These are phyloP conservation scores for Orius insidiosus DNA, from an alignment of 1,140 invertebrate genomes.

Conservation along the genomic window DNA sequence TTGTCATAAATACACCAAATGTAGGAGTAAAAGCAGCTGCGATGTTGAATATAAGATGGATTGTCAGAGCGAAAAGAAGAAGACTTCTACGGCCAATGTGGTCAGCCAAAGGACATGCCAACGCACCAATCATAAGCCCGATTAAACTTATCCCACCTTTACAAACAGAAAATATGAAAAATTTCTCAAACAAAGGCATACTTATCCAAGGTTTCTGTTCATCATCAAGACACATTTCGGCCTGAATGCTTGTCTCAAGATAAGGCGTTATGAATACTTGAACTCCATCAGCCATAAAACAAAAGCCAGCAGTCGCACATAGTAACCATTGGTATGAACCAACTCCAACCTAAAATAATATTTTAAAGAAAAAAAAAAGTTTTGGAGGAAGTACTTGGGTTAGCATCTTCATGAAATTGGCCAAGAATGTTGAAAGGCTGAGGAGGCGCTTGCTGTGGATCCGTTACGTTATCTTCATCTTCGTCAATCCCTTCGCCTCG, in stretches of 20 bases:
- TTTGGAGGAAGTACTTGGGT: too few relatives aligned
- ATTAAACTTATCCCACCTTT: conserved; percentile 45
- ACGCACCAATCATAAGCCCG: conserved; percentile 51
- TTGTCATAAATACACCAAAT: conserved; percentile 60
- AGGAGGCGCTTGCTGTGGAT: background rate
- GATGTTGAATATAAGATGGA: conserved; percentile 21
- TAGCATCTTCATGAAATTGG: conserved; percentile 61
- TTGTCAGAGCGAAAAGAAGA: conserved; percentile 35
- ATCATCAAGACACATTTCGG: conserved; percentile 9
- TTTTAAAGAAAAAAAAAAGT: too few relatives aligned
- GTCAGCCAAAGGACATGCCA: conserved; percentile 60
- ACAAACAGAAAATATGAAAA: conserved; percentile 14
- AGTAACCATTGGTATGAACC: conserved; percentile 13
- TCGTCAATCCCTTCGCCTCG: background rate
- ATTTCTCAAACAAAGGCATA: background rate
- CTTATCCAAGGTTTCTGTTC: conserved; percentile 2
- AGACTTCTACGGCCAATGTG: conserved; percentile 50
- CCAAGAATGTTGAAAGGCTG: conserved; percentile 33
- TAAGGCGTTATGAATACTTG: conserved; percentile 11
- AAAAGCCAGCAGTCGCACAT: conserved; percentile 3
- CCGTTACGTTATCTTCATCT: background rate
- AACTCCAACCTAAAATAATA: conserved; percentile 12
- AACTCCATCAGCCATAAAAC: conserved; percentile 13
- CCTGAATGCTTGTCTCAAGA: conserved; percentile 8
- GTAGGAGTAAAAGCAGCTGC: conserved; percentile 61